Evolutionary conservation across 2,888 invertebrate species (phyloP).

Genomic region (Luperina testacea): DNA sequence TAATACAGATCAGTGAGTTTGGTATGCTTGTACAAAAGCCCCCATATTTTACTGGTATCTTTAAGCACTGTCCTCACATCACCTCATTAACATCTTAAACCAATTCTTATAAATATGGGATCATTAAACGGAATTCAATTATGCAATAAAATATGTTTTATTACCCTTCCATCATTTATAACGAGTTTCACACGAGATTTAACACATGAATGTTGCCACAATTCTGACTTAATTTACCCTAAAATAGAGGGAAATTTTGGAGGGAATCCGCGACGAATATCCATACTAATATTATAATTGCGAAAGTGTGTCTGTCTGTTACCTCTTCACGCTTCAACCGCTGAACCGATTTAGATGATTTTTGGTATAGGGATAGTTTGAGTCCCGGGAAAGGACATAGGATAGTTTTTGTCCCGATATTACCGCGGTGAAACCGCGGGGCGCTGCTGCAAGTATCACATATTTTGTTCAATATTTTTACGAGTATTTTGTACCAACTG

Average conservation of each 20-base stretch:
- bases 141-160: slow-evolving; percentile 63
- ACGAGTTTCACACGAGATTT: slow-evolving; percentile 56
- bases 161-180: slow-evolving; percentile 58
- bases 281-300: not conserved
- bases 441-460: no score
- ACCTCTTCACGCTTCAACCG: no score
- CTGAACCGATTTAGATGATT: no score
- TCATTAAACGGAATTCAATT: slow-evolving; percentile 43
- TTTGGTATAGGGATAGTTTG: no score
- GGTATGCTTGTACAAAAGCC: no score
- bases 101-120: slow-evolving; percentile 46
- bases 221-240: slow-evolving; percentile 51
- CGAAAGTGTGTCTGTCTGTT: no score
- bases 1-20: not conserved
- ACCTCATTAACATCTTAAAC: slow-evolving; percentile 31
- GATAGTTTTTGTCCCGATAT: no score
- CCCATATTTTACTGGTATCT: not conserved
- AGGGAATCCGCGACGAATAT: slow-evolving; percentile 27
- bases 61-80: not conserved
- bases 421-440: no score
- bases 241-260: slow-evolving; percentile 36
- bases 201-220: slow-evolving; percentile 49
- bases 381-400: no score
- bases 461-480: slow-evolving; percentile 14
- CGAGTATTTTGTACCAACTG: slow-evolving; percentile 16